Evolutionary conservation across 2,797 vertebrate genomes (phyloP).

Genomic region (Eurystomus glaucurus): DNA sequence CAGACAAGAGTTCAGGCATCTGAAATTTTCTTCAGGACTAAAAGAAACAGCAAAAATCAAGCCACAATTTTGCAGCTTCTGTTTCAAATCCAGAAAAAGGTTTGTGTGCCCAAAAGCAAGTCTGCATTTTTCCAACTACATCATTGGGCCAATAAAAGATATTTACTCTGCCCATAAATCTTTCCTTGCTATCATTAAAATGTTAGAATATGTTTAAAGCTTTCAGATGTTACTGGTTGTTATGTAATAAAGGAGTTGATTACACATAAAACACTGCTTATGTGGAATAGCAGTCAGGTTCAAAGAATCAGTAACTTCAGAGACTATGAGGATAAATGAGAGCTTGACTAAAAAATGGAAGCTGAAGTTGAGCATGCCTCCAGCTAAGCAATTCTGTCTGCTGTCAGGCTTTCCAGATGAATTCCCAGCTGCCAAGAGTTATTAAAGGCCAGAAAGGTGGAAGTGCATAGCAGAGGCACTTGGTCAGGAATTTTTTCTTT

Average conservation of each 20-base stretch:
- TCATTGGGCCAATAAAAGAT: slow-evolving; percentile 36
- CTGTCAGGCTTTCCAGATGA: background rate
- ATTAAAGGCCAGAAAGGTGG: slow-evolving; percentile 20
- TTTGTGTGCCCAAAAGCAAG: slow-evolving; percentile 4
- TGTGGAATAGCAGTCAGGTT: slow-evolving; percentile 34
- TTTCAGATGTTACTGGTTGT: slow-evolving; percentile 69
- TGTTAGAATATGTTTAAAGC: slow-evolving; percentile 58
- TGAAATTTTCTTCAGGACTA: background rate
- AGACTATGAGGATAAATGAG: slow-evolving; percentile 33
- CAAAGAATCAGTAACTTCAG: slow-evolving; percentile 55
- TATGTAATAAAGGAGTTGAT: slow-evolving; percentile 61
- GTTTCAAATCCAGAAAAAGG: background rate
- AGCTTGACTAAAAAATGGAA: slow-evolving; percentile 38
- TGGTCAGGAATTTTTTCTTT: background rate
- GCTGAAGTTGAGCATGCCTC: background rate
- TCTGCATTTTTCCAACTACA: slow-evolving; percentile 40
- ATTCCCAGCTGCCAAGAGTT: background rate
- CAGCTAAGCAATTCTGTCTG: slow-evolving; percentile 12
- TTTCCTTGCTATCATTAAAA: slow-evolving; percentile 62
- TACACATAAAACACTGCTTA: slow-evolving; percentile 39
- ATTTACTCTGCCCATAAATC: slow-evolving; percentile 56
- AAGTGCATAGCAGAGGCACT: background rate
- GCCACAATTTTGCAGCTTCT: slow-evolving; percentile 36
- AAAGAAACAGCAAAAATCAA: slow-evolving; percentile 1
- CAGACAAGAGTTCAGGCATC: background rate